phyloP scores from a whole-genome alignment of 2,113 vertebrate species.

The Hemibagrus wyckioides region DNA sequence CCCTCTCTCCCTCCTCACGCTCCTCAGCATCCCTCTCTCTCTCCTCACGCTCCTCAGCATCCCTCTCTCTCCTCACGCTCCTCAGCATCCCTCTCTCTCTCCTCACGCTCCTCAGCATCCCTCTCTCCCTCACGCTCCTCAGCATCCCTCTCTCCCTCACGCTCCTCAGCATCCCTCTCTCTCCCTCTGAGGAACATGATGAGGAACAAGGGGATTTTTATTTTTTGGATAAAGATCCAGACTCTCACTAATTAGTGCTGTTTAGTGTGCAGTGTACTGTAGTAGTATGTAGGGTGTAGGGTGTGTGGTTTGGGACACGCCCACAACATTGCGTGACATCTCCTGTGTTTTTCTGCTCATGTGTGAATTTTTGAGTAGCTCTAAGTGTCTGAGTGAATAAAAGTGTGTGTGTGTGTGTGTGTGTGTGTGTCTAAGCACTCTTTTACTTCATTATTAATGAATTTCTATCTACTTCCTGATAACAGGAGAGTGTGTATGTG shows the following conservation, averaged over 20 bases:
- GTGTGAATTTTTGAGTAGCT: slow-evolving; percentile 32
- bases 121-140: too few species aligned
- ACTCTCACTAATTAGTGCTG: neutral
- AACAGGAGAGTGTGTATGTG: slow-evolving; percentile 5
- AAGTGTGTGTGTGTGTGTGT: slow-evolving; percentile 23
- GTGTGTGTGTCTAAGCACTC: neutral
- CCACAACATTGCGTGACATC: slow-evolving; percentile 20
- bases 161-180: too few species aligned
- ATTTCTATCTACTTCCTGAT: neutral
- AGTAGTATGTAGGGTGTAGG: neutral
- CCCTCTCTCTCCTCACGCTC: too few species aligned
- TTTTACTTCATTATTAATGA: slow-evolving; percentile 31
- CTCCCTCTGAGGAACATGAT: too few species aligned
- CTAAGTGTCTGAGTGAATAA: slow-evolving; percentile 23
- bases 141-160: too few species aligned
- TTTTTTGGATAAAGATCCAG: too few species aligned
- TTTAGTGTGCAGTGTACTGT: neutral
- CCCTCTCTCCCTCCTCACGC: too few species aligned
- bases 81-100: too few species aligned
- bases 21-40: too few species aligned
- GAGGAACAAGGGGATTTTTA: too few species aligned
- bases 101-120: too few species aligned
- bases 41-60: too few species aligned
- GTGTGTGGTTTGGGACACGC: neutral
- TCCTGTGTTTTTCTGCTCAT: slow-evolving; percentile 1